These are phyloP conservation scores for Pelagia noctiluca DNA, from an alignment of 30 jellyfish, hydroid and myxozoan species.

Conservation along the genomic window DNA sequence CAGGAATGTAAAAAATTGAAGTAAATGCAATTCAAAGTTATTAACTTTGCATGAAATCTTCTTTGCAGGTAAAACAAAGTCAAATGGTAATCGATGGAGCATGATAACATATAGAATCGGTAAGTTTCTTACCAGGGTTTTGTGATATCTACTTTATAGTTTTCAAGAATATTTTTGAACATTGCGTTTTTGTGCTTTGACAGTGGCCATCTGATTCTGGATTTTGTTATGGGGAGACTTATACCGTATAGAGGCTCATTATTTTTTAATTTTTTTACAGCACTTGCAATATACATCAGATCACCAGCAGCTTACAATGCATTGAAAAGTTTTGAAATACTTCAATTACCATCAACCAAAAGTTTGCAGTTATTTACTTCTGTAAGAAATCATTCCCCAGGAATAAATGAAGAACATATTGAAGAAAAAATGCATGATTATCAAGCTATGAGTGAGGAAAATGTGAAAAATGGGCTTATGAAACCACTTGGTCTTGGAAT, in stretches of 20 bases:
- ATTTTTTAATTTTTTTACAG: constrained; percentile 8
- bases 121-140: neutral
- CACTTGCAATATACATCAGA: constrained; percentile 38
- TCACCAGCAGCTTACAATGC: constrained; percentile 61
- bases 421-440: constrained; percentile 40
- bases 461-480: constrained; percentile 16
- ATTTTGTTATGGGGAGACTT: too few relatives aligned
- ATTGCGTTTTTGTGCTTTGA: neutral
- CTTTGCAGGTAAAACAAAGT: neutral
- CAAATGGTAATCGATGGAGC: constrained; percentile 14
- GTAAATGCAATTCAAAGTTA: too few relatives aligned
- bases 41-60: too few relatives aligned
- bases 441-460: neutral
- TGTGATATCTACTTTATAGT: too few relatives aligned
- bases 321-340: constrained; percentile 23
- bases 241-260: neutral
- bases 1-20: too few relatives aligned
- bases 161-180: neutral
- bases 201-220: neutral
- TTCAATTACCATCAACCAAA: constrained; percentile 22
- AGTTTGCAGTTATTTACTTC: constrained; percentile 38
- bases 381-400: constrained; percentile 45
- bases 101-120: constrained; percentile 14
- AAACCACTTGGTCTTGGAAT: constrained; percentile 40
- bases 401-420: constrained; percentile 30